Base-by-base conservation (phyloP, 2,888 invertebrate genomes). In the Amphiduros pacificus region DNA sequence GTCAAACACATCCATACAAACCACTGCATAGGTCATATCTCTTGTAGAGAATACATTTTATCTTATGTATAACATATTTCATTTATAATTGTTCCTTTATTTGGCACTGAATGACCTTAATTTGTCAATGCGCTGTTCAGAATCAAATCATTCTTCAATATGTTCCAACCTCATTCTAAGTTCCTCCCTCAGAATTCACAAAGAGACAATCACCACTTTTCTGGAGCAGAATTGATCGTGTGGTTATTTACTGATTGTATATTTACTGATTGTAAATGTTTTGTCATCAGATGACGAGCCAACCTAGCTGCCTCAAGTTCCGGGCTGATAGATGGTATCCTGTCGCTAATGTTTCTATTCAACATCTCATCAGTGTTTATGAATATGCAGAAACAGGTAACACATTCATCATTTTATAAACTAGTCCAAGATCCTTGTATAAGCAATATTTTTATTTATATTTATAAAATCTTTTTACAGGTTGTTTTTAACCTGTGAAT, bases 301-400 rank as follows among this genome's bases (percentile, higher is more conserved):
- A 91, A 80, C 89, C 77, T 74, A 83, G 91, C 6, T 97, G 97
- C 78, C 90, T 97, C 17, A 91, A 92, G 84, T 93, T 95, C 81
- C 92, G 93, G 0, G 88, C 95, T 59, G 94, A 95, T 83, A 87
- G 96, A 69, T 97, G 95, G 95, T 91, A 88, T 84, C 96, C 96
- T 0, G 94, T 95, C 2, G 96, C 96, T 53, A 97, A 97, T 84
- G 92, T 94, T 91, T 94, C 96, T 0, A 88, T 94, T 51, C 93
- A 92, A 82, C 87, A 96, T 70, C 90, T 93, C 2, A 89, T 94
- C 58, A 87, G 91, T 61, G 89, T 96, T 11, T 96, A 94, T 83
- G 96, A 97, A 84, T 96, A 94, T 82, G 95, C 96, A 83, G 91
- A 95, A 58, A 96, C 96, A 75, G 94, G 94, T 94, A 83, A 6